Base-by-base conservation (phyloP, 2,888 invertebrate species). In the Fragum whitleyi region DNA sequence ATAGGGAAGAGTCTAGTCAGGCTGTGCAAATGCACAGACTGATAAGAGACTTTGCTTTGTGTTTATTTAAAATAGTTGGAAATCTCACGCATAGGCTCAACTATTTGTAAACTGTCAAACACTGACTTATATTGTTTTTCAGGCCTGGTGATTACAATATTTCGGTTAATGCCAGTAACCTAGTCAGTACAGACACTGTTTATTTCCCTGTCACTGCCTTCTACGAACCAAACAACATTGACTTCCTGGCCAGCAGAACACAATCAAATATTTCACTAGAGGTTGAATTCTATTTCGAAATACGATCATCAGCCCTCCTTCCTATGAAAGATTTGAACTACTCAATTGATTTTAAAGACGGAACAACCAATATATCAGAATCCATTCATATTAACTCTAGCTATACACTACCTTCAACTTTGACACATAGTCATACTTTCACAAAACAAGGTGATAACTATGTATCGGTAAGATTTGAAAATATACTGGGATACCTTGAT, bases 311-410 rank as follows among this genome's bases (percentile, higher is more conserved):
- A 21, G 77, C 79, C 0, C 19, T 69, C 7, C 28, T 85, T 11
- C 79, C 85, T 14, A 81, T 85, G 81, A 68, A 78, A 16, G 47
- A 36, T 9, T 59, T 79, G 5, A 85, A 71, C 26, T 71, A 77
- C 19, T 57, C 69, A 1, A 78, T 85, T 16, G 29, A 77, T 53
- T 82, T 72, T 36, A 65, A 62, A 23, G 65, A 82, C 32, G 74
- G 74, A 7, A 28, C 21, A 6, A 1, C 57, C 1, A 72, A 67
- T 21, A 59, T 42, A 1, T 55, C 72, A 6, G 59, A 29, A 28
- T 65, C 29, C 14, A 11, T 72, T n/a, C 21, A 26, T 39, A 23
- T 65, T n/a, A 23, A 21, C 14, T 42, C 39, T 1, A 61, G 21
- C 26, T 28, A 19, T 23, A 11, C 23, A 19, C 19, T 28, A 14